Evolutionary conservation across 2,888 invertebrate species (phyloP).

Genomic region (Tolmerus cingulatus): DNA sequence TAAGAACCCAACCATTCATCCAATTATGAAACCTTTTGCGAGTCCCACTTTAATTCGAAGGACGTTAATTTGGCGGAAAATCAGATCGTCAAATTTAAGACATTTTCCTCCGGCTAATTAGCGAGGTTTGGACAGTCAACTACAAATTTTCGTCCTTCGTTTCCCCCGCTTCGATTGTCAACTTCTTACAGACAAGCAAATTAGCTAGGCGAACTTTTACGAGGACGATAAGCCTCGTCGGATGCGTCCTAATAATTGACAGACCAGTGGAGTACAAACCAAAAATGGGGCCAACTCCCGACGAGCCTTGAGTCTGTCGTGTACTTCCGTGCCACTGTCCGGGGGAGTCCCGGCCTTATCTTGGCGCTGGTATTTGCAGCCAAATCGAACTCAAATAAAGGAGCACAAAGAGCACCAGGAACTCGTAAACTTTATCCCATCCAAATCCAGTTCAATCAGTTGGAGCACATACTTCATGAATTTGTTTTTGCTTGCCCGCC

Average conservation of each 20-base stretch:
- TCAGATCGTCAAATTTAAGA: background rate
- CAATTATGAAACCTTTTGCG: background rate
- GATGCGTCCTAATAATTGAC: background rate
- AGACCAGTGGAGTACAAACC: background rate
- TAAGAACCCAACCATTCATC: background rate
- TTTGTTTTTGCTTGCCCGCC: constrained; percentile 26
- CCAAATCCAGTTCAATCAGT: constrained; percentile 47
- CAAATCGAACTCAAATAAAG: constrained; percentile 44
- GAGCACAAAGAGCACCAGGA: constrained; percentile 46
- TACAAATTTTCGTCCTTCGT: background rate
- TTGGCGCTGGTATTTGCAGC: constrained; percentile 24
- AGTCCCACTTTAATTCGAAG: background rate
- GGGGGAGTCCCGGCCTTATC: background rate
- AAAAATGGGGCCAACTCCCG: background rate
- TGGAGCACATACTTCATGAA: constrained; percentile 38
- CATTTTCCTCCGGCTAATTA: background rate
- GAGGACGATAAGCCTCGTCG: background rate
- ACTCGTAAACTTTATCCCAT: constrained; percentile 47
- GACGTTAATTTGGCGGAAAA: background rate
- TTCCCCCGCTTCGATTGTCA: background rate
- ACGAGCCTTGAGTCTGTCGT: background rate
- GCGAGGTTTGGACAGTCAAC: background rate
- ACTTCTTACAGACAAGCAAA: background rate
- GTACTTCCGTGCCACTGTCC: background rate
- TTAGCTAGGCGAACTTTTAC: background rate